Evolutionary conservation across 2,797 vertebrate species (phyloP), one percentile per base, ranked within the genome.

Genomic region (Onychomys leucogaster): DNA sequence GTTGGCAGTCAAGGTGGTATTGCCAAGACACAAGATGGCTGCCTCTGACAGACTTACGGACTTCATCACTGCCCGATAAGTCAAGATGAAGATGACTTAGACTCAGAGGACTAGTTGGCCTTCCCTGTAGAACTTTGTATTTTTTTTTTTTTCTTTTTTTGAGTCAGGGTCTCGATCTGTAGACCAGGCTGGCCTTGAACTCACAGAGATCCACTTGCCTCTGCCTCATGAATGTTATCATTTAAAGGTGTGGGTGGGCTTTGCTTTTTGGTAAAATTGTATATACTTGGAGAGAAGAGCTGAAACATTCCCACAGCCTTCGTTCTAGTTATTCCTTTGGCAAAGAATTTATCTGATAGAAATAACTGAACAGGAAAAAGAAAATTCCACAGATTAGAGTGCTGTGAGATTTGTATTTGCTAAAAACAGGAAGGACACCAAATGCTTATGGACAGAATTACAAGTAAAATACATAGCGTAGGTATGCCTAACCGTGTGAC

Each of bases 341-440:
- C 41, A 92, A 89, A 55, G 21, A 85, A 71, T 88, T 87, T 27
- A 90, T 67, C 73, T 76, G 87, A 49, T 63, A 43, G n/a, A 49
- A 94, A 76, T 86, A 43, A 88, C 0, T 69, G 78, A 91, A 82
- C 23, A 29, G 29, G 52, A 67, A 49, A 83, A 71, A 85, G 63
- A 69, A 95, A 94, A 80, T 25, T 2, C 76, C 65, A 43, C 27
- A 41, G 52, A 90, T 16, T 14, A 57, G 90, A 81, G 11, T 67
- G 23, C 73, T 49, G 0, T 49, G 55, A 95, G 67, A 37, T 92
- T 17, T 67, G 0, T 95, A 90, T 95, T 97, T 96, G 67, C 52
- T 92, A 75, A 92, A 83, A 37, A 89, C 2, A 43, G 37, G 57
- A 81, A 81, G 71, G 61, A 78, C 61, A 49, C 55, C 21, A 43